Evolutionary conservation across 1,140 invertebrate species (phyloP), one percentile per base, ranked within the genome.

Genomic region (Drosophila arizonae): DNA sequence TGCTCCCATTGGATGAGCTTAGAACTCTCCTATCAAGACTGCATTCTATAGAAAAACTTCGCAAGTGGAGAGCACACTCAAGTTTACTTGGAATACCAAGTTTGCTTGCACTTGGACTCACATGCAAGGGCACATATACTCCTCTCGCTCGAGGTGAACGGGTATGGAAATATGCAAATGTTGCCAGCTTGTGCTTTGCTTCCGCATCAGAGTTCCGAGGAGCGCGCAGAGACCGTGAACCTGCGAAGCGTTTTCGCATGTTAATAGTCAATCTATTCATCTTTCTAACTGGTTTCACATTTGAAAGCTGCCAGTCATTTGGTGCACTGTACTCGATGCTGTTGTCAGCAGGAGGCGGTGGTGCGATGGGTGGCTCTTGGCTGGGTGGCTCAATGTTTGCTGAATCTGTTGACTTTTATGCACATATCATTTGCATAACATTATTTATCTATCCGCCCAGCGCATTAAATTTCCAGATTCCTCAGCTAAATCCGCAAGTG

Each of bases 361-460:
- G 33, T 24, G 17, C 17, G 17, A 6, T 33, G 30, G 33, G 33
- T 33, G 33, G 33, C 26, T 28, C 26, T 17, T 39, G 36, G 1
- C 0, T 13, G 36, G 11, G 3, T 11, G 36, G 9, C 11, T 39
- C 10, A 4, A 39, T 39, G 36, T 39, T 39, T 39, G 64, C 62
- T 69, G 65, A 65, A 76, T 79, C 79, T 71, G 84, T 77, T 89
- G 85, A 90, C 87, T 90, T 80, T 90, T 80, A 90, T 90, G 87
- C 87, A 90, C 87, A 90, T 90, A 90, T 90, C 87, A 90, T 90
- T 90, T 90, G 87, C 87, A 90, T 90, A 87, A 87, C 81, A 90
- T 90, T 90, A 90, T 90, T 90, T 89, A 72, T 67, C 52, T 46
- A 69, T 46, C 68, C 64, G 30, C 62, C 72, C 54, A 72, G 72